A percentile compares a stretch with the other conserved stretches of the same genome.
phyloP scores from a whole-genome alignment of 1,140 invertebrate species.

The Antheraea mylitta region DNA sequence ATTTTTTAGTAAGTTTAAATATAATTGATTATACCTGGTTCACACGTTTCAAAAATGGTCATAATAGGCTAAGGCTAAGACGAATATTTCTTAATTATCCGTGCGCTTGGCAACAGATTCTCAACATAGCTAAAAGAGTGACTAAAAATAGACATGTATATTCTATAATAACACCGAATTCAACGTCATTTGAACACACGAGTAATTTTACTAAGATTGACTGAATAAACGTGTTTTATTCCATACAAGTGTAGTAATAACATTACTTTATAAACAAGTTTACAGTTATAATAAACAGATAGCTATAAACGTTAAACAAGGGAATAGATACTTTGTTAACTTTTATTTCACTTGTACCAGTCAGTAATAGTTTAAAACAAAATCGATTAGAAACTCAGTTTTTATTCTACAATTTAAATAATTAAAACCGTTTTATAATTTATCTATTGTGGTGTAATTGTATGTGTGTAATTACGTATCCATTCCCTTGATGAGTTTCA shows the following conservation, averaged over 20 bases:
- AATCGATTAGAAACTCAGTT: not conserved
- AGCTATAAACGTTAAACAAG: not conserved
- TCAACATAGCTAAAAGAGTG: too few species aligned
- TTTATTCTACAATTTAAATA: not conserved
- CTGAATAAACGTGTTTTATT: not conserved
- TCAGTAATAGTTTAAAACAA: not conserved
- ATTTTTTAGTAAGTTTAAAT: too few species aligned
- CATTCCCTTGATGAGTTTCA: not conserved
- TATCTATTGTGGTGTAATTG: too few species aligned
- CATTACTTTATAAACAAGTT: conserved; percentile 1
- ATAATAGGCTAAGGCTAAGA: too few species aligned
- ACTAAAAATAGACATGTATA: too few species aligned
- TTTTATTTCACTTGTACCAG: not conserved
- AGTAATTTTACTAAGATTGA: not conserved
- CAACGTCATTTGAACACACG: not conserved
- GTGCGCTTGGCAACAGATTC: too few species aligned
- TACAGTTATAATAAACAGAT: not conserved
- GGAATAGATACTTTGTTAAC: not conserved
- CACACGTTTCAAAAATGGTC: too few species aligned
- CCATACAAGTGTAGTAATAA: not conserved
- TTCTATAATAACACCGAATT: too few species aligned
- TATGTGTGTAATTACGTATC: too few species aligned
- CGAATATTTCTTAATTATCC: too few species aligned
- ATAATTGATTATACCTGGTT: too few species aligned
- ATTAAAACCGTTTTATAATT: not conserved